Percentiles rank a stretch among this genome's conserved stretches.
phyloP scores from a whole-genome alignment of 2,797 vertebrate genomes.

The Tapirus indicus region DNA sequence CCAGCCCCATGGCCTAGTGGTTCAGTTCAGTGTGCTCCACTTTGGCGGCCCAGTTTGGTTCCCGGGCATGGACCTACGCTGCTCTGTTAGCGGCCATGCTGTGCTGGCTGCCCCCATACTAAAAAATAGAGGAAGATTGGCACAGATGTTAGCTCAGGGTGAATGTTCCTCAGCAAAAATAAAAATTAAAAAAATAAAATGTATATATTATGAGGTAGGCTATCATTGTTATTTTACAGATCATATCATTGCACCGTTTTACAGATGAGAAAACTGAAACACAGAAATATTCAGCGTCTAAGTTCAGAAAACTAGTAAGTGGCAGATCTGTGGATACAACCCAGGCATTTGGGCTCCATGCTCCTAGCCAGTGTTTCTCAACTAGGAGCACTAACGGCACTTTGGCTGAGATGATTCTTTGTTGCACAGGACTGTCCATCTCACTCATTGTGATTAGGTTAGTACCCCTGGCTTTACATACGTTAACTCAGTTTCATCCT shows the following conservation, averaged over 20 bases:
- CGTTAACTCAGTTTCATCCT: not conserved
- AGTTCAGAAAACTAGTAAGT: not conserved
- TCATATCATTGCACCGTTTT: not conserved
- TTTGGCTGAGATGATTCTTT: not conserved
- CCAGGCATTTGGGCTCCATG: not conserved
- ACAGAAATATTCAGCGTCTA: not conserved
- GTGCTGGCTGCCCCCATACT: too few relatives aligned
- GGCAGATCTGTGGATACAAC: not conserved
- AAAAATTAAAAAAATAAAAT: not conserved
- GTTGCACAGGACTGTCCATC: not conserved
- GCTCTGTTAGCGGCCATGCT: too few relatives aligned
- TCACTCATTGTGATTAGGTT: not conserved
- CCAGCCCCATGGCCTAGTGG: too few relatives aligned
- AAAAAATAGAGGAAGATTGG: too few relatives aligned
- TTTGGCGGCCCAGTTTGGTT: too few relatives aligned
- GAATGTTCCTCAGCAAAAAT: too few relatives aligned
- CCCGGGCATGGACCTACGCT: too few relatives aligned
- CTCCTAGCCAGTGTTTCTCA: not conserved
- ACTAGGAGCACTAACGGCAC: not conserved
- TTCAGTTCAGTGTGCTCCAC: too few relatives aligned
- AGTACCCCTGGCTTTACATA: not conserved
- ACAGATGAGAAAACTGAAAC: slow-evolving; percentile 23
- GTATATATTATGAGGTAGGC: not conserved
- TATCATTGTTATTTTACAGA: not conserved
- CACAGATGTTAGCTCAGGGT: too few relatives aligned